These are phyloP conservation scores for Pelvicachromis taeniatus DNA, from an alignment of 2,113 vertebrate genomes.

Conservation along the genomic window DNA sequence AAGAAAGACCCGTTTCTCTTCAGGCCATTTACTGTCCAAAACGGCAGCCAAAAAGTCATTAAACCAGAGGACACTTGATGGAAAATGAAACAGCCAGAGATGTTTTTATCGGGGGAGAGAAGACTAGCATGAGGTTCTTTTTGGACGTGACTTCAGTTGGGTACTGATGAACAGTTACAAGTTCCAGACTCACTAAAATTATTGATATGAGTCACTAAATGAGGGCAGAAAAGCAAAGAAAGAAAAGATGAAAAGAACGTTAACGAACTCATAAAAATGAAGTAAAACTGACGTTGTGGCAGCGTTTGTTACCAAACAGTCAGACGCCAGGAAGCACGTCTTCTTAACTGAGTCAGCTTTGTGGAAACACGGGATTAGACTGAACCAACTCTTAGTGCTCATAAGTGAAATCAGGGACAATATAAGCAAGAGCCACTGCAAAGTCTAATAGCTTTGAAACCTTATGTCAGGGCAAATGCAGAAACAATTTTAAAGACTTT, in stretches of 20 bases:
- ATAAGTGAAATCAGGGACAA: not conserved
- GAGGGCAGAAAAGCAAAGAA: not conserved
- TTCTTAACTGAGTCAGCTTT: not conserved
- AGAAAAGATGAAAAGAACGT: not conserved
- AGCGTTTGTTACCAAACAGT: not conserved
- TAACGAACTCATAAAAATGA: not conserved
- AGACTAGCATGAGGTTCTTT: not conserved
- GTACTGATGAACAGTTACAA: not conserved
- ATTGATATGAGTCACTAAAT: not conserved
- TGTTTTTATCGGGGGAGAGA: not conserved
- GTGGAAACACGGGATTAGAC: not conserved
- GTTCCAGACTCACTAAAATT: not conserved
- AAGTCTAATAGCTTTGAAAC: not conserved
- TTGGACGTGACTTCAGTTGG: not conserved
- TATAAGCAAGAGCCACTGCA: rapidly evolving
- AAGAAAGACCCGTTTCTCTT: not conserved
- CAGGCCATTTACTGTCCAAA: not conserved
- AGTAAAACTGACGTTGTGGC: not conserved
- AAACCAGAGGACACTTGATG: not conserved
- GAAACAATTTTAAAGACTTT: rapidly evolving
- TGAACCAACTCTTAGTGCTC: rapidly evolving
- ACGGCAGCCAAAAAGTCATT: not conserved
- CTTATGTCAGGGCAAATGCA: not conserved
- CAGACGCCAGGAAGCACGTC: not conserved
- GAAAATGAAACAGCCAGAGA: constrained; percentile 11